These are phyloP conservation scores for Remorina albescens DNA, from an alignment of 2,797 vertebrate species.

Conservation along the genomic window DNA sequence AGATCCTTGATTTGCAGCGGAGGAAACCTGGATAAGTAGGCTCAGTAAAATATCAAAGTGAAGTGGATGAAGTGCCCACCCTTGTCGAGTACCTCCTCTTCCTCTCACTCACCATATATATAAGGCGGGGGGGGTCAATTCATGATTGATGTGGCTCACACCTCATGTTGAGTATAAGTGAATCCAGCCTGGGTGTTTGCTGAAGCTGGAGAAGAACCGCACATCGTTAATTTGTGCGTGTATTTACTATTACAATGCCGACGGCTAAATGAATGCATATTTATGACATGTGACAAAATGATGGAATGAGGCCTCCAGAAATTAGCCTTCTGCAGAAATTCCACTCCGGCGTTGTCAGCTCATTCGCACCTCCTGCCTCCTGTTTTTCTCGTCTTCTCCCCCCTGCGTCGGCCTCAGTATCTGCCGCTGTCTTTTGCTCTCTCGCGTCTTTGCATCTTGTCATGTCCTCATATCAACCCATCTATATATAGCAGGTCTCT, in stretches of 20 bases:
- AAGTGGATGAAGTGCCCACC: conserved; percentile 44
- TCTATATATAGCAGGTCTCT: conserved; percentile 79
- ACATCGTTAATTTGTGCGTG: conserved; percentile 50
- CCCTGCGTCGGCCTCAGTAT: background rate
- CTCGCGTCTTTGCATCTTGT: conserved; percentile 10
- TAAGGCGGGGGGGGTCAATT: conserved; percentile 6
- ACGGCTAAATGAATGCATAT: conserved; percentile 67
- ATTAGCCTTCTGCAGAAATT: conserved; percentile 36
- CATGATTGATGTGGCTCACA: conserved; percentile 30
- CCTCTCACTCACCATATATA: conserved; percentile 16
- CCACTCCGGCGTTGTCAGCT: conserved; percentile 8
- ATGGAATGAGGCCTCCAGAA: conserved; percentile 64
- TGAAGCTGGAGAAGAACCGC: conserved; percentile 29
- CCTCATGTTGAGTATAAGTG: conserved; percentile 28
- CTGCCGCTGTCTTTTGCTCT: conserved; percentile 21
- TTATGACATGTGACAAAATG: conserved; percentile 70
- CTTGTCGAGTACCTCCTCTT: conserved; percentile 34
- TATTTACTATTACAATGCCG: conserved; percentile 42
- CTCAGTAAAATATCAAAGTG: conserved; percentile 26
- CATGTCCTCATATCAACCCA: conserved; percentile 72
- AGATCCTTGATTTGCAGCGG: conserved; percentile 38
- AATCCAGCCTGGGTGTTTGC: conserved; percentile 42
- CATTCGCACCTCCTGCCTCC: conserved; percentile 6
- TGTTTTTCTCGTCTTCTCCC: conserved; percentile 10
- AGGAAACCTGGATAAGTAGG: conserved; percentile 25